Evolutionary conservation across 2,113 vertebrate species (phyloP), one percentile per base, ranked within the genome.

Genomic region (Mugil cephalus): DNA sequence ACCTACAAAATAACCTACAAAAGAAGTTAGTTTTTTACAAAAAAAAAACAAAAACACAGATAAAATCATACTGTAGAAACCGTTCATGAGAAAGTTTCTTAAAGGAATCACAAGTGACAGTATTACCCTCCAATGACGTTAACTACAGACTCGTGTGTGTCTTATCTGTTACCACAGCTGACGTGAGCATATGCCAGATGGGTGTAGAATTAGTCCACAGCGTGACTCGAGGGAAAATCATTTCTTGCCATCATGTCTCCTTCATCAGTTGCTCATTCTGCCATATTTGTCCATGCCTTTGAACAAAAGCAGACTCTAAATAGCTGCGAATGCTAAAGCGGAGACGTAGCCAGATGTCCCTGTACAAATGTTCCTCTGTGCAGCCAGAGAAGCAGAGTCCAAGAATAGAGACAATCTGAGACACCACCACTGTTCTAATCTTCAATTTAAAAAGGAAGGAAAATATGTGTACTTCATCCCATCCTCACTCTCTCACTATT

Each of bases 141-240:
- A 58, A 77, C 80, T 43, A 19, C 45, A 72, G 60, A 65, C 56
- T 67, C 11, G 2, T 46, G 54, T 3, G 3, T 30, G 47, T 75
- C 77, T 62, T 65, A 74, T 83, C 55, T 76, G 43, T 81, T 78
- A 70, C 42, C 55, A 78, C 69, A 80, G 85, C 77, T 76, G 75
- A 79, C 70, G 56, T 80, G 64, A 75, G 43, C 76, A 74, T 59
- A 72, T 78, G 78, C 69, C 79, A 90, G 77, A 83, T 87, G 84
- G 83, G 81, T 69, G 67, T 10, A 70, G 69, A 87, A 64, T 74
- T 51, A 83, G 68, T 81, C 68, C 42, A 50, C 58, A 77, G 54
- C 39, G 62, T 54, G 65, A 74, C 78, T 72, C 12, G n/a, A 63
- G 63, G 81, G 55, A 47, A 8, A 35, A 71, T 87, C 18, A 61